phyloP scores from a whole-genome alignment of 1,140 invertebrate genomes.

The Mesaphorura yosii region DNA sequence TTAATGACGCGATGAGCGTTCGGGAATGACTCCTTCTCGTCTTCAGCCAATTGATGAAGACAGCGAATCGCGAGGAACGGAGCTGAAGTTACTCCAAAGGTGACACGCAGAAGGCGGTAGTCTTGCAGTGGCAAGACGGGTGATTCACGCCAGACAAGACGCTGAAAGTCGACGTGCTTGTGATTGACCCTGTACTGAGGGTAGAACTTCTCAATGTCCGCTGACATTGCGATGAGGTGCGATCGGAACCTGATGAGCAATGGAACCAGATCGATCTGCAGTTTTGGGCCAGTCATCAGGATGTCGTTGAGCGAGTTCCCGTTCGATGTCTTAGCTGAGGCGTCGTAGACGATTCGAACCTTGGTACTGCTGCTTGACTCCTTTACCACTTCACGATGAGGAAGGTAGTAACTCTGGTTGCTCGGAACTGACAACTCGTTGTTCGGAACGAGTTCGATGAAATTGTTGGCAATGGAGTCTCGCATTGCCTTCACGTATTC shows the following conservation, averaged over 20 bases:
- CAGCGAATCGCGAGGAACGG: slow-evolving; percentile 33
- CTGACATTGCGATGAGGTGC: slow-evolving; percentile 31
- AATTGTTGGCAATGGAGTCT: slow-evolving; percentile 31
- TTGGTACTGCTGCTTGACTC: slow-evolving; percentile 18
- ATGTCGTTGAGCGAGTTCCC: slow-evolving; percentile 37
- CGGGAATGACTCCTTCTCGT: slow-evolving; percentile 15
- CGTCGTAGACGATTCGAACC: slow-evolving; percentile 29
- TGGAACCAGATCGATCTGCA: slow-evolving; percentile 27
- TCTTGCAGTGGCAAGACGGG: slow-evolving; percentile 29
- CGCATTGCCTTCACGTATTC: slow-evolving; percentile 32
- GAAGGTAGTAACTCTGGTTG: slow-evolving; percentile 25
- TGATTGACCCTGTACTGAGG: slow-evolving; percentile 34
- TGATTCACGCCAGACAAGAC: slow-evolving; percentile 37
- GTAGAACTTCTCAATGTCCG: slow-evolving; percentile 39
- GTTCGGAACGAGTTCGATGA: slow-evolving; percentile 29
- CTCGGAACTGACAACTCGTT: slow-evolving; percentile 11
- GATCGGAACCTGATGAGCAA: slow-evolving; percentile 30
- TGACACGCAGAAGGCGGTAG: slow-evolving; percentile 32
- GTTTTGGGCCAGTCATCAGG: slow-evolving; percentile 33
- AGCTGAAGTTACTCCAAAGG: slow-evolving; percentile 34
- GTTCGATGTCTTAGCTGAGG: slow-evolving; percentile 11
- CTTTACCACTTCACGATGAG: slow-evolving; percentile 29
- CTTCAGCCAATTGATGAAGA: slow-evolving; percentile 31
- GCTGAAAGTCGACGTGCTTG: slow-evolving; percentile 34
- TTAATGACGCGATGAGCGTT: slow-evolving; percentile 19